These are phyloP conservation scores for Teinopalpus imperialis DNA, from an alignment of 2,888 invertebrate genomes.

Conservation along the genomic window DNA sequence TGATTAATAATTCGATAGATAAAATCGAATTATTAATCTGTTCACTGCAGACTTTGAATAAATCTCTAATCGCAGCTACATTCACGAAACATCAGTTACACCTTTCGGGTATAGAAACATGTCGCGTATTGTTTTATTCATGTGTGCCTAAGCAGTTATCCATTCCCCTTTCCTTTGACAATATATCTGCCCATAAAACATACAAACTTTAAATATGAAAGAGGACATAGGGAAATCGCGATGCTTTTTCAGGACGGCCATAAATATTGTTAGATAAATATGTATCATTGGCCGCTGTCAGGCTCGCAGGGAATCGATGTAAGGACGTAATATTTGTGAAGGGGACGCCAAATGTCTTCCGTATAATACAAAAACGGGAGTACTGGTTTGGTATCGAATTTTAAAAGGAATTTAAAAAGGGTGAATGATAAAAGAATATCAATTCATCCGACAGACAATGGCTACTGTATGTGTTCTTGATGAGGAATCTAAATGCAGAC, in stretches of 20 bases:
- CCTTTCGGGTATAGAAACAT: constrained; percentile 13
- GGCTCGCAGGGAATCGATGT: constrained; percentile 48
- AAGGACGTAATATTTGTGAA: constrained; percentile 38
- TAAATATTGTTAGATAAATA: constrained; percentile 80
- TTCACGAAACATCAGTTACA: too few species aligned
- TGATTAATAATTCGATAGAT: too few species aligned
- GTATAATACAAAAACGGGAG: too few species aligned
- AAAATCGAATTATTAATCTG: too few species aligned
- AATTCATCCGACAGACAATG: too few species aligned
- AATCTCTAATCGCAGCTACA: too few species aligned
- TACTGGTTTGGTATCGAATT: too few species aligned
- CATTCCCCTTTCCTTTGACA: constrained; percentile 49
- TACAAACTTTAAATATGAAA: constrained; percentile 73
- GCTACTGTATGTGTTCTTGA: too few species aligned
- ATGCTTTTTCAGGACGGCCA: constrained; percentile 57
- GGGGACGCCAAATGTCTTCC: constrained; percentile 12
- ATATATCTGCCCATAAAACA: constrained; percentile 55
- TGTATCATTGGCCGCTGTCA: constrained; percentile 74
- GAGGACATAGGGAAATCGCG: constrained; percentile 53
- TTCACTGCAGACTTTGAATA: too few species aligned
- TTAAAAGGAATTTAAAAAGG: too few species aligned
- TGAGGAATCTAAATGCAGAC: too few species aligned
- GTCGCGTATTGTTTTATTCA: constrained; percentile 43
- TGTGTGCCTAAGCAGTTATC: constrained; percentile 40
- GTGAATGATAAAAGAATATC: too few species aligned